Base-by-base conservation (phyloP, 2,888 invertebrate species). In the Coecobrya sp. region DNA sequence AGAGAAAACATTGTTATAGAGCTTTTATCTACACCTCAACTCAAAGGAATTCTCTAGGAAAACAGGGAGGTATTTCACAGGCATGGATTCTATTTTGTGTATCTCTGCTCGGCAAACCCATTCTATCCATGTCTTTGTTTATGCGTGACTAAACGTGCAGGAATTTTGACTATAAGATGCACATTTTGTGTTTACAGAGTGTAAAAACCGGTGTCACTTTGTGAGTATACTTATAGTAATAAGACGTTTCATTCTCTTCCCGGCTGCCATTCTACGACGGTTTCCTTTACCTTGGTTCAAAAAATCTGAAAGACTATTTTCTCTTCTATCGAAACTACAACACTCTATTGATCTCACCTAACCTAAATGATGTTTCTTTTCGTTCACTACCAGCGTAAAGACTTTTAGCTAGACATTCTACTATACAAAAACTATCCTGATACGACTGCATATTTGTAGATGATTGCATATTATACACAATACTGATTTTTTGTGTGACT, bases 121-220 rank as follows among this genome's bases (percentile, higher is more conserved):
- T 76, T 76, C 7, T 45, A 49, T 13, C 8, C 25, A 19, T 49
- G 76, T 49, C 30, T 76, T 76, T 87, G 59, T 87, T 87, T 87
- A 87, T 76, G 76, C 87, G 76, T 87, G 87, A 87, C 87, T 87
- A 70, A 85, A 85, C 30, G 42, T 70, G 7, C 3, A 30, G 13
- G 22, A 68, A 59, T 22, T 82, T 62, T 82, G 16, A 49, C 76
- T 25, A 13, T 49, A 49, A 13, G 25, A 49, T 49, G 49, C 22
- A 76, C 76, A 5, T 22, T 68, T 68, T 76, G 13, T 49, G 62
- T 22, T 62, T 82, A 13, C 22, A 25, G 22, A 82, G 42, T 36
- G 62, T 42, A 82, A 82, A 82, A 62, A 82, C 42, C 62, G 49
- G 76, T 76, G 49, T 76, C 76, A 25, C 49, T 25, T n/a, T 13